Percentiles rank a stretch among this genome's conserved stretches.
Conservation (phyloP, 2,797 vertebrate species). For the Sorex maritimensis region DNA sequence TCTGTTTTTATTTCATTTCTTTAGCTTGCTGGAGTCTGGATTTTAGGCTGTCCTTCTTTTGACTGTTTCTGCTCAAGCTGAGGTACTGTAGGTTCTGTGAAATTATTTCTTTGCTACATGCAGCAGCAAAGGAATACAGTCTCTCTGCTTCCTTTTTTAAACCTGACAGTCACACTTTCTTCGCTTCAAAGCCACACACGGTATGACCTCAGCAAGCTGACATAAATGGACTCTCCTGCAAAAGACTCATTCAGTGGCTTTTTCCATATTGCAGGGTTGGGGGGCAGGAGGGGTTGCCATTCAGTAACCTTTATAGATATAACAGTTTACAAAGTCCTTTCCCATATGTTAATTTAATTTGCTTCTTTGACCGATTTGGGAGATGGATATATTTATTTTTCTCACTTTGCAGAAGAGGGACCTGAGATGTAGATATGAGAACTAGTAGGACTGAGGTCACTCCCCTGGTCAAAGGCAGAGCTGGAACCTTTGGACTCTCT, state of each 20-base stretch:
- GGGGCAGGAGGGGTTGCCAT: conserved; percentile 54
- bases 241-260: conserved; percentile 76
- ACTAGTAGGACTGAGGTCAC: conserved; percentile 56
- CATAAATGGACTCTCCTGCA: conserved; percentile 81
- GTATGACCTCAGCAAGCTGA: conserved; percentile 83
- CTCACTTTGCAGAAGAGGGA: conserved; percentile 73
- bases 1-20: conserved; percentile 81
- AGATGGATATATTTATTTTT: conserved; percentile 50
- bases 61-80: conserved; percentile 41
- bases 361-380: conserved; percentile 81
- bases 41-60: conserved; percentile 57
- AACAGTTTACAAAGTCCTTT: conserved; percentile 82
- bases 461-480: conserved; percentile 32
- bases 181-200: conserved; percentile 82
- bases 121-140: conserved; percentile 65
- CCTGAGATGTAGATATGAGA: conserved; percentile 58
- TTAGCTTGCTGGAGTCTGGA: conserved; percentile 49
- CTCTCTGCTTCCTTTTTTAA: conserved; percentile 81
- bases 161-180: conserved; percentile 85
- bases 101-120: conserved; percentile 49
- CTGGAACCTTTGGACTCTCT: background rate
- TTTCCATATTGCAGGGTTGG: conserved; percentile 70
- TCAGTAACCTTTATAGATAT: conserved; percentile 73
- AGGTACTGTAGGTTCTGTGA: conserved; percentile 71
- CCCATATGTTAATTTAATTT: conserved; percentile 83